Conservation (phyloP, 2,113 vertebrate genomes). For the Tapirus terrestris region DNA sequence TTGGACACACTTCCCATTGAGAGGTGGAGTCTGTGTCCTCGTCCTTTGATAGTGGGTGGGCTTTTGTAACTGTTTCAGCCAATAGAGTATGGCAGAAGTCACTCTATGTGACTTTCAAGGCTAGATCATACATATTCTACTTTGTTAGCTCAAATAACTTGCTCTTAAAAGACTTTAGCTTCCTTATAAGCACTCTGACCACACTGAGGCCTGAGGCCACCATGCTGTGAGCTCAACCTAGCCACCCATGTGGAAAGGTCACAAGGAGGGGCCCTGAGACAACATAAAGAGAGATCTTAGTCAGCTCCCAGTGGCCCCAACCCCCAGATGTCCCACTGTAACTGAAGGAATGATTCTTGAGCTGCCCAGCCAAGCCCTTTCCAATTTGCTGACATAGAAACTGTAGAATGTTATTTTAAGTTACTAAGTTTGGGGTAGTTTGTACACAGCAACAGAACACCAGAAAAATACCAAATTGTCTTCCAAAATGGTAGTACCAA, state of each 20-base stretch:
- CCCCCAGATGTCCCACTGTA: background rate
- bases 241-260: background rate
- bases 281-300: background rate
- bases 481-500: background rate
- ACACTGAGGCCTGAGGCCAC: background rate
- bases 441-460: background rate
- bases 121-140: background rate
- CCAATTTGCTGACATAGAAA: background rate
- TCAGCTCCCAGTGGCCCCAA: background rate
- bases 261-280: background rate
- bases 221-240: background rate
- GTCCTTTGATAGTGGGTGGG: background rate
- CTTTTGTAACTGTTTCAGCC: slow-evolving; percentile 9
- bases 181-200: background rate
- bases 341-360: background rate
- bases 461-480: background rate
- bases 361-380: background rate
- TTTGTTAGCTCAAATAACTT: background rate
- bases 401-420: background rate
- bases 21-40: background rate
- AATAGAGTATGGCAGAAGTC: background rate
- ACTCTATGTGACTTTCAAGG: background rate
- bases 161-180: background rate
- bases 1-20: background rate
- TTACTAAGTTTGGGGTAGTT: background rate